Evolutionary conservation across 2,888 invertebrate genomes (phyloP).

Genomic region (Elegia similella): DNA sequence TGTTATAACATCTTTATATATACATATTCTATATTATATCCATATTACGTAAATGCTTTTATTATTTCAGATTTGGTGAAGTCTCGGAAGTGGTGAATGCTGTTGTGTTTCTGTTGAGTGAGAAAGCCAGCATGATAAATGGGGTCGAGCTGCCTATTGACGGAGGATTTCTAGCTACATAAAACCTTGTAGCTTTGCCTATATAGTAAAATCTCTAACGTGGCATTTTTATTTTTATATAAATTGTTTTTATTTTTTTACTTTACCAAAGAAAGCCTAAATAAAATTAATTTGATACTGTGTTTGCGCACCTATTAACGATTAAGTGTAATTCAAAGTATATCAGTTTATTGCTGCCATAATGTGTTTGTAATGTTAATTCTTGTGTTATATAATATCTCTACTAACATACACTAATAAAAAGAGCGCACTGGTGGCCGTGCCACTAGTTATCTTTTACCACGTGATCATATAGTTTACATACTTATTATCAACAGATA

Average conservation of each 20-base stretch:
- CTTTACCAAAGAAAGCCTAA: slow-evolving; percentile 12
- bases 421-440: background rate
- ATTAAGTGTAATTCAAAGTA: background rate
- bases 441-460: background rate
- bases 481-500: no score
- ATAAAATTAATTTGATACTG: background rate
- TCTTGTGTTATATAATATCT: no score
- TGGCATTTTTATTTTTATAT: slow-evolving; percentile 19
- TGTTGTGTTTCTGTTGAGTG: slow-evolving; percentile 89
- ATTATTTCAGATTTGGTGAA: slow-evolving; percentile 83
- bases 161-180: slow-evolving; percentile 86
- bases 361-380: background rate
- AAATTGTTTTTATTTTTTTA: background rate
- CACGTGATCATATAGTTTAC: no score
- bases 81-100: slow-evolving; percentile 91
- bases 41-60: background rate
- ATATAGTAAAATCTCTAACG: background rate
- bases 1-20: background rate
- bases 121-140: slow-evolving; percentile 89
- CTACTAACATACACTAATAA: no score
- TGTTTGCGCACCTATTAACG: background rate
- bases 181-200: slow-evolving; percentile 30
- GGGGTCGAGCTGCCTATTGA: slow-evolving; percentile 90
- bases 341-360: background rate
- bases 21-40: no score